These are phyloP conservation scores for Seriola aureovittata DNA, from an alignment of 2,113 vertebrate species.

Conservation along the genomic window DNA sequence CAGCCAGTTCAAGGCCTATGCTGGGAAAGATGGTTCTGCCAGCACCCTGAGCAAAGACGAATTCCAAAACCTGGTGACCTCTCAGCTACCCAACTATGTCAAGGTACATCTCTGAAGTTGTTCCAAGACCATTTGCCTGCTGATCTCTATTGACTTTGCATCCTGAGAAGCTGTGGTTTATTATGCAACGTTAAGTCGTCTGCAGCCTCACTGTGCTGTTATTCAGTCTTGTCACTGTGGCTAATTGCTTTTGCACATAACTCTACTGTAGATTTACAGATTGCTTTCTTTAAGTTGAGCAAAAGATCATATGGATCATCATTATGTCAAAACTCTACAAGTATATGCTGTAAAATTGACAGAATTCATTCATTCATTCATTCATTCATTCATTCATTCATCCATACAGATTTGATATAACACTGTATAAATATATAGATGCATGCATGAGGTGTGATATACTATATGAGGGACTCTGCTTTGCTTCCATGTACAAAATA, in stretches of 20 bases:
- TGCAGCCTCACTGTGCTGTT: background rate
- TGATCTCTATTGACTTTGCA: background rate
- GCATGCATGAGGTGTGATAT: background rate
- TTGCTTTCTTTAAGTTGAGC: too few relatives aligned
- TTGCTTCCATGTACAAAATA: background rate
- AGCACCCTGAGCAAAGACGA: conserved; percentile 84
- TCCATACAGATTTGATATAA: background rate
- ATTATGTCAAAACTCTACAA: background rate
- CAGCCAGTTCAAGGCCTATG: conserved; percentile 80
- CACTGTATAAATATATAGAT: background rate
- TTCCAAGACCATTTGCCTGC: background rate
- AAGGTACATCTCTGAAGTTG: conserved; percentile 64
- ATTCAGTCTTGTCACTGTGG: background rate
- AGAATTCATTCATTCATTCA: too few relatives aligned
- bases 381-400: too few relatives aligned
- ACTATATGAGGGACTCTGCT: background rate
- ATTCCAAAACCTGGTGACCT: conserved; percentile 78
- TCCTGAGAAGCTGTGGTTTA: background rate
- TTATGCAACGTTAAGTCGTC: background rate
- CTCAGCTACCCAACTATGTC: conserved; percentile 80
- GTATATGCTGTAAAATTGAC: background rate
- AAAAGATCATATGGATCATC: too few relatives aligned
- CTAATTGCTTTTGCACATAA: background rate
- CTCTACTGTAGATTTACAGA: background rate
- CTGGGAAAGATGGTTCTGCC: conserved; percentile 79